Evolutionary conservation across 2,797 vertebrate species (phyloP).

Genomic region (Gymnoscopelus braueri): DNA sequence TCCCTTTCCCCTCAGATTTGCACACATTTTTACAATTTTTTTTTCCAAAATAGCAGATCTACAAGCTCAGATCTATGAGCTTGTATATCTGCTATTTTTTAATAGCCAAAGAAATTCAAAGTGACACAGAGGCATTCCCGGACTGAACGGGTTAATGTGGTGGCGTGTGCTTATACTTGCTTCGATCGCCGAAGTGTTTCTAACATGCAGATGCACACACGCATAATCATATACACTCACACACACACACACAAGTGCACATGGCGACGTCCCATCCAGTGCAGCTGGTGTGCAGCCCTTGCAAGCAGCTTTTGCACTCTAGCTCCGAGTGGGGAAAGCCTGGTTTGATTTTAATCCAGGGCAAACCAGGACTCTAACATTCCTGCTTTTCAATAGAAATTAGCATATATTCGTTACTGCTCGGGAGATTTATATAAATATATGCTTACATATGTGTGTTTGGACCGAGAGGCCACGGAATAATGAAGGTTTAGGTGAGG

Average conservation of each 20-base stretch:
- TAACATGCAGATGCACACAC: not conserved
- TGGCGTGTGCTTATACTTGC: conserved; percentile 50
- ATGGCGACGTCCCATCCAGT: conserved; percentile 52
- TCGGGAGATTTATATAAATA: conserved; percentile 58
- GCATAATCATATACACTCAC: conserved; percentile 34
- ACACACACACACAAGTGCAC: conserved; percentile 14
- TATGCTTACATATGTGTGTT: conserved; percentile 60
- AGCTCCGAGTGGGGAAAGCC: conserved; percentile 50
- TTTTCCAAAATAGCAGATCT: no score
- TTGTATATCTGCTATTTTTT: no score
- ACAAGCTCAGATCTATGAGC: no score
- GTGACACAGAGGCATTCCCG: no score
- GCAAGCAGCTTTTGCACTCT: conserved; percentile 53
- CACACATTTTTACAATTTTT: no score
- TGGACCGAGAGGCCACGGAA: conserved; percentile 36
- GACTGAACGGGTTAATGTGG: no score
- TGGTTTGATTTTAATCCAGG: conserved; percentile 69
- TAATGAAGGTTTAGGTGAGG: conserved; percentile 58
- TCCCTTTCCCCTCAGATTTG: no score
- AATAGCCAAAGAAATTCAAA: no score
- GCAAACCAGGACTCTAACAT: conserved; percentile 68
- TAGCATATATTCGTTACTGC: conserved; percentile 63
- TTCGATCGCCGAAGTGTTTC: not conserved
- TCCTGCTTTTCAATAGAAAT: conserved; percentile 73
- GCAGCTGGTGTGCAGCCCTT: conserved; percentile 68